Evolutionary conservation across 2,797 vertebrate species (phyloP), one percentile per base, ranked within the genome.

Genomic region (Poecilia wingei): DNA sequence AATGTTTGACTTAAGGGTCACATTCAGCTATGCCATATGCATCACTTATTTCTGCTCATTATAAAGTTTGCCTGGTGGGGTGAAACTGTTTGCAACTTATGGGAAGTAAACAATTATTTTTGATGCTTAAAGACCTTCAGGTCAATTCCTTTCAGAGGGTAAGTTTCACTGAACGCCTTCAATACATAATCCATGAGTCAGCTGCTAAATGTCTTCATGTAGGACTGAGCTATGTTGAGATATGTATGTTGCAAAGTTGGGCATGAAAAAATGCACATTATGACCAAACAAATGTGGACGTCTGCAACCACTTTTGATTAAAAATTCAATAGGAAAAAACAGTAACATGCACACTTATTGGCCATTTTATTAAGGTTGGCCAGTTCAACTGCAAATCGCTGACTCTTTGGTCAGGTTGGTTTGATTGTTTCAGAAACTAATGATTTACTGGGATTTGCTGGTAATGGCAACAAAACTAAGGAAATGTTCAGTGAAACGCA

Each of bases 1-100:
- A 39, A 20, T 5, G 20, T 74, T 80, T 46, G n/a, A 77, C 36
- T 77, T 76, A 46, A 61, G 59, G 66, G 33, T 47, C 28, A 16
- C 79, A 76, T 72, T 61, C 16, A 36, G 36, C 9, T 39, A 66
- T 33, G 20, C 22, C 13, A 70, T 16, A 45, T 45, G 68, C 41
- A 3, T 43, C 68, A 16, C 25, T 45, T n/a, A 45, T 45, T 45
- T 70, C 22, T n/a, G 25, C 25, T 28, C 25, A 8, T 41, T 39
- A 39, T 66, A 28, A 41, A 12, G 41, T 70, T 70, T 43, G 13
- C 16, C 2, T 70, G 18, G 20, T 22, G 49, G 12, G 39, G 25
- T 41, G 6, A 45, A n/a, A 6, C 41, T 16, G 22, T 10, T 43
- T 10, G 25, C 25, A 69, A 41, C 36, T 5, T 41, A 68, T 22